These are phyloP conservation scores for Imbricaverruca yamaguchii DNA, from an alignment of 2,888 invertebrate genomes.

Conservation along the genomic window DNA sequence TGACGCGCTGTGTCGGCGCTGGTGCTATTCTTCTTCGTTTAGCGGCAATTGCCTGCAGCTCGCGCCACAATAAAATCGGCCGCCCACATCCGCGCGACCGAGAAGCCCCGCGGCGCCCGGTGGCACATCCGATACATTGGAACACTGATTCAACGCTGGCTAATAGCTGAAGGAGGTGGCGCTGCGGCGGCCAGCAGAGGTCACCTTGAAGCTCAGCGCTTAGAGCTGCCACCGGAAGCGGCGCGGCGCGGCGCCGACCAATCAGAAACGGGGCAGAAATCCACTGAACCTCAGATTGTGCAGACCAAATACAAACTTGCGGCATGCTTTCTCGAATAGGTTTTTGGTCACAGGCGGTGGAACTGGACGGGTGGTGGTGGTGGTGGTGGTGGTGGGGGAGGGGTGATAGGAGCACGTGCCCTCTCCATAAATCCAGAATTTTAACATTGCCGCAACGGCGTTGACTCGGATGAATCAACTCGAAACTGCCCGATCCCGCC, in stretches of 20 bases:
- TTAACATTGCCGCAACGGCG: too few relatives aligned
- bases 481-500: too few relatives aligned
- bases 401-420: too few relatives aligned
- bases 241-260: not conserved
- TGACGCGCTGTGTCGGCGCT: not conserved
- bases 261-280: not conserved
- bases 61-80: not conserved
- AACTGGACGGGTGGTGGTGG: not conserved
- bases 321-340: too few relatives aligned
- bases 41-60: not conserved
- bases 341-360: not conserved
- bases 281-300: not conserved
- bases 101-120: not conserved
- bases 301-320: not conserved
- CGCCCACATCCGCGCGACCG: not conserved
- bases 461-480: too few relatives aligned
- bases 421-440: too few relatives aligned
- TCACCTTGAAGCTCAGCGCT: not conserved
- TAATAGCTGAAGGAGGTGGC: not conserved
- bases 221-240: not conserved
- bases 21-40: not conserved
- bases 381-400: too few relatives aligned
- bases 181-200: not conserved
- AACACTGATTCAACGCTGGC: not conserved
- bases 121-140: not conserved